Evolutionary conservation across 2,797 vertebrate genomes (phyloP).

Genomic region (Myotis pilosus): DNA sequence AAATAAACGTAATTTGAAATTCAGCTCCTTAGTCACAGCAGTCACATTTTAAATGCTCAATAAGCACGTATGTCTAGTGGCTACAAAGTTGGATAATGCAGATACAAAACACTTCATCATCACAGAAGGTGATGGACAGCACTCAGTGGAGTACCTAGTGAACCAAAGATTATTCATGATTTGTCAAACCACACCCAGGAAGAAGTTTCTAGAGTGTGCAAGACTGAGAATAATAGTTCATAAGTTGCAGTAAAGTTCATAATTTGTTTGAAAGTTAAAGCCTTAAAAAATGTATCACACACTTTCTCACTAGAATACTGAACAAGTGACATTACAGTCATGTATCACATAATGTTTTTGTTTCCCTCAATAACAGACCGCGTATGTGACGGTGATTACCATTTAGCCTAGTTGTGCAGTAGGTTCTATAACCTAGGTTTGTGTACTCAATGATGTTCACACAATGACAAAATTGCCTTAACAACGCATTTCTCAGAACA

Average conservation of each 20-base stretch:
- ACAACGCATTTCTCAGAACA: not conserved
- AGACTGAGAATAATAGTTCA: not conserved
- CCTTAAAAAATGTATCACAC: slow-evolving; percentile 11
- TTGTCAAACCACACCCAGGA: not conserved
- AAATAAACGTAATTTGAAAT: not conserved
- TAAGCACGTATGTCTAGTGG: not conserved
- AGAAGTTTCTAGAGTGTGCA: not conserved
- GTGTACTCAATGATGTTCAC: not conserved
- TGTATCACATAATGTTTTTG: not conserved
- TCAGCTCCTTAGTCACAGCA: not conserved
- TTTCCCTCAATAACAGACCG: not conserved
- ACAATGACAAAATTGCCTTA: not conserved
- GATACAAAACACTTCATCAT: not conserved
- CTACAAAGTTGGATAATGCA: not conserved
- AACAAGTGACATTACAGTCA: not conserved
- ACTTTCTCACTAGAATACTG: not conserved
- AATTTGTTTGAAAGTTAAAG: not conserved
- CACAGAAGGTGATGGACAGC: not conserved
- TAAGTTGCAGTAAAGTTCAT: not conserved
- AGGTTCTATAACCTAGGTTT: not conserved
- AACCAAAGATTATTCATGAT: not conserved
- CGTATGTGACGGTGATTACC: not conserved
- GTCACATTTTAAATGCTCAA: not conserved
- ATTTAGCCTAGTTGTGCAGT: not conserved
- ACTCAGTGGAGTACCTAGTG: not conserved